Evolutionary conservation across 2,888 invertebrate species (phyloP).

Genomic region (Andrena praecox): DNA sequence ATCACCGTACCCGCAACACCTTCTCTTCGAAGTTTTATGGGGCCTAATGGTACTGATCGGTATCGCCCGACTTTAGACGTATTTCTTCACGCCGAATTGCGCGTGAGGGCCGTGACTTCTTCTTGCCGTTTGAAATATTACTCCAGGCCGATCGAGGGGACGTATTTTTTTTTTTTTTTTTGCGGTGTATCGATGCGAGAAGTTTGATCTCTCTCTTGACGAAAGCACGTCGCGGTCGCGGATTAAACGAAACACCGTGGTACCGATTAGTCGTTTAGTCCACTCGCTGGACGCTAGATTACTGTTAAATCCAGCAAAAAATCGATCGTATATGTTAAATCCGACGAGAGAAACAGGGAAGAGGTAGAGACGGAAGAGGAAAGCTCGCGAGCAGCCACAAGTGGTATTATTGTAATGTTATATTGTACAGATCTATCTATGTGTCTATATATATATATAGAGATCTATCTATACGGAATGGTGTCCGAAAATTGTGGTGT

Average conservation of each 20-base stretch:
- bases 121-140: not conserved
- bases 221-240: constrained; percentile 52
- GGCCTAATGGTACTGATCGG: constrained; percentile 46
- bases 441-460: constrained; percentile 35
- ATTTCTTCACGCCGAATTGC: constrained; percentile 21
- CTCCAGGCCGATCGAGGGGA: not conserved
- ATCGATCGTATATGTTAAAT: constrained; percentile 28
- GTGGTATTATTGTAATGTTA: constrained; percentile 66
- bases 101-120: not conserved
- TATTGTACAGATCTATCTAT: constrained; percentile 57
- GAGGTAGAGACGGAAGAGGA: not conserved
- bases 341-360: constrained; percentile 3
- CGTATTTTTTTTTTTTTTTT: not conserved
- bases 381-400: constrained; percentile 48
- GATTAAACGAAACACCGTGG: constrained; percentile 1
- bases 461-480: constrained; percentile 9
- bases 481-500: no score
- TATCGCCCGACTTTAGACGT: not conserved
- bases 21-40: constrained; percentile 1
- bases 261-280: constrained; percentile 21
- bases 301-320: not conserved
- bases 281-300: constrained; percentile 14
- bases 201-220: not conserved
- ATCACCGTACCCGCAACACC: not conserved
- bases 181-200: not conserved